Base-by-base conservation (phyloP, 2,113 vertebrate genomes). In the Eolophus roseicapilla region DNA sequence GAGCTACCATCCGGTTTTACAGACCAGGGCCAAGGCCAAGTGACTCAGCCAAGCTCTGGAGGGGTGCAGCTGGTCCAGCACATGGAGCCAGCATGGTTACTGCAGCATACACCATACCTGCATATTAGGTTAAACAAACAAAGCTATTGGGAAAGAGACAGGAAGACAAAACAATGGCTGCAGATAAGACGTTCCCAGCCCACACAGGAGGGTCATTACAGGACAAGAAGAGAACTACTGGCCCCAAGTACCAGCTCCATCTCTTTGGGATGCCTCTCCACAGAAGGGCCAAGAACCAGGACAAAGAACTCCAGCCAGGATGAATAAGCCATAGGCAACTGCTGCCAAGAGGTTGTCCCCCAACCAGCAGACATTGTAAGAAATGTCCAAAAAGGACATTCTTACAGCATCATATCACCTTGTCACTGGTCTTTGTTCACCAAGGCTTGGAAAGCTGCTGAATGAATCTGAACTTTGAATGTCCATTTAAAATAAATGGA, bases 101-200 rank as follows among this genome's bases (percentile, higher is more conserved):
- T 37, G 80, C 29, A 37, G 47, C 3, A 0, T 13, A 33, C 19
- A 55, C 83, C 33, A 0, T 93, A 76, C 92, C 89, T 93, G 17
- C 64, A 35, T 19, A 39, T 67, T 71, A 50, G 35, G 65, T 84
- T 93, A 87, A 93, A 92, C 68, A 74, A 96, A 92, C 91, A 93
- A 75, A 91, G 44, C 57, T 44, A 47, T 82, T 82, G 77, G 65
- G 83, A 95, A 95, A 68, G 92, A 92, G 89, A 41, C 91, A 91
- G 91, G 94, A 95, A 97, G 91, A 92, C 77, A 95, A 93, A 95
- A 96, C 89, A 96, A 75, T 94, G 74, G 65, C 75, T 65, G 31
- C 53, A 91, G 94, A 97, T 87, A 93, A 96, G 84, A 68, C 29
- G 44, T 53, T 87, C 69, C 62, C 81, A 64, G 57, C 60, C 84